Evolutionary conservation across 2,888 invertebrate genomes (phyloP), one percentile per base, ranked within the genome.

Genomic region (Apotomis capreana): DNA sequence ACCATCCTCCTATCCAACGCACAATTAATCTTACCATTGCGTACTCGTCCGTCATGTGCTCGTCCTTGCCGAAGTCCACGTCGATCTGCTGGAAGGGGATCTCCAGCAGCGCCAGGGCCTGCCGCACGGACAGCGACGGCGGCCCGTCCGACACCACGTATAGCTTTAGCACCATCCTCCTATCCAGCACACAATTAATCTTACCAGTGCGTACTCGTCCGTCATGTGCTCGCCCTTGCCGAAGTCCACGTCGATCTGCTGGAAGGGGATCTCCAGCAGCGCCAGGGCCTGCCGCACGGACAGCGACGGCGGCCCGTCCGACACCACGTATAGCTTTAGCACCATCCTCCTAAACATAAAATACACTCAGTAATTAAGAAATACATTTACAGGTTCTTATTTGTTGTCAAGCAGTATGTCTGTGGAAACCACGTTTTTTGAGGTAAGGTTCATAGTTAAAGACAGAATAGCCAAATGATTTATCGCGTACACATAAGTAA

Each of bases 81-180:
- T 95, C 94, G 12, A 96, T 84, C 57, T 96, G 89, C 76, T 95
- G 94, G 80, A 94, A 95, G 15, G 96, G 94, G 67, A 97, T 84
- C 49, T 94, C 89, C 55, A 26, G 54, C 8, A 8, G 5, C 8
- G 8, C 94, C 10, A 97, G 86, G 3, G 94, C 94, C 92, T 96
- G 96, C 52, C 95, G 92, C 64, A 96, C 96, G 5, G 96, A 95
- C 73, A 96, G 84, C 5, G 96, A 96, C 64, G 97, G 97, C 1
- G 97, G 97, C 0, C 97, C 96, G 89, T 97, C 96, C 4, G 95
- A 95, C 67, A 97, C 95, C 61, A 94, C 94, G 81, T 96, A 96
- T 58, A 97, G 84, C 82, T 96, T 96, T 84, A 97, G 89, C 37
- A 86, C 84, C 91, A 91, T 90, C 73, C 62, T 78, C 73, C 76